phyloP scores from a whole-genome alignment of 2,797 vertebrate genomes.

The Fistularia commersonii region DNA sequence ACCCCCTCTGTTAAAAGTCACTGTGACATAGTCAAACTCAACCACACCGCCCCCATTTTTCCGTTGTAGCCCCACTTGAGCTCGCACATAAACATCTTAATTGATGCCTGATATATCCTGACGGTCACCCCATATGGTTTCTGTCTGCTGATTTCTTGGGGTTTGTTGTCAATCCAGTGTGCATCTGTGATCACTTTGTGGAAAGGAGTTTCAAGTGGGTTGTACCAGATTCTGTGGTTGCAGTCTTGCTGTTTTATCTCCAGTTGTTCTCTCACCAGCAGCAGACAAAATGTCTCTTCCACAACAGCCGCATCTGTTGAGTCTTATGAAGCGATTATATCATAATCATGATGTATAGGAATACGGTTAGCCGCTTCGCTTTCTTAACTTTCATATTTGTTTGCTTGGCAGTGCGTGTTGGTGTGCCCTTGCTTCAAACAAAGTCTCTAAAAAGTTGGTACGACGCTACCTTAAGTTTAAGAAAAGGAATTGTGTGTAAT shows the following conservation, averaged over 20 bases:
- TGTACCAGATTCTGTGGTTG: constrained; percentile 37
- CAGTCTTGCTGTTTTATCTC: constrained; percentile 41
- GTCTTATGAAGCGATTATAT: not conserved
- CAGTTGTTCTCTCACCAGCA: constrained; percentile 23
- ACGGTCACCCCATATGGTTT: constrained; percentile 25
- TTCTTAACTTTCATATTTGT: not conserved
- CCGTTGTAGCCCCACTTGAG: constrained; percentile 1
- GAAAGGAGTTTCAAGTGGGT: constrained; percentile 44
- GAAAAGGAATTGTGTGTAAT: no score
- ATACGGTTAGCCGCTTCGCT: not conserved
- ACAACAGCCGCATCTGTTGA: constrained; percentile 1
- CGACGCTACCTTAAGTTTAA: no score
- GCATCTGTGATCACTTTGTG: constrained; percentile 70
- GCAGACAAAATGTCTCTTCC: constrained; percentile 15
- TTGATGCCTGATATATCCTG: constrained; percentile 21
- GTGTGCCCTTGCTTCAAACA: no score
- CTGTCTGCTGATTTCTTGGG: constrained; percentile 31
- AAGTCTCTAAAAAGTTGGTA: no score
- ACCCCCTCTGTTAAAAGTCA: no score
- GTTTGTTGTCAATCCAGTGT: constrained; percentile 28
- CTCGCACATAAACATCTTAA: constrained; percentile 1
- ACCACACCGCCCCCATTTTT: not conserved
- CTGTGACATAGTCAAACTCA: no score
- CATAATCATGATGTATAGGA: not conserved
- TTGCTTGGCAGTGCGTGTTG: no score